A percentile compares a stretch with the other conserved stretches of the same genome.
Evolutionary conservation across 1,140 invertebrate genomes (phyloP).

Genomic region (Drosophila auraria): DNA sequence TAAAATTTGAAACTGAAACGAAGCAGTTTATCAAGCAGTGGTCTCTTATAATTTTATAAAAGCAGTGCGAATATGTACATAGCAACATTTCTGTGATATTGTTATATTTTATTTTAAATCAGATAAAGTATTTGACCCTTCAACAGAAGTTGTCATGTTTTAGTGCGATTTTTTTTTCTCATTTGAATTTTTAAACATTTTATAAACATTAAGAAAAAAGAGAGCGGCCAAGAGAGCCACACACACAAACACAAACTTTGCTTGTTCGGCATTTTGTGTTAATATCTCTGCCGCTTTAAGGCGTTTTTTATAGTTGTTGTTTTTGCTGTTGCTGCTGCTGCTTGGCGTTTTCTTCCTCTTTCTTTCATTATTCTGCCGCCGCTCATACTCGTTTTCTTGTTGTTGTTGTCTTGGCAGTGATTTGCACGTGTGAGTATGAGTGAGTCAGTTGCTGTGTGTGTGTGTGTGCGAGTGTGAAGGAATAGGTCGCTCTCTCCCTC

Average conservation of each 20-base stretch:
- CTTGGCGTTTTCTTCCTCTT: conserved; percentile 69
- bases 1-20: too few relatives aligned
- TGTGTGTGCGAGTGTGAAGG: conserved; percentile 12
- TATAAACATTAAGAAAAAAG: conserved; percentile 6
- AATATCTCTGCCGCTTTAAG: conserved; percentile 32
- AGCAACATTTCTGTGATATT: not conserved
- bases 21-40: too few relatives aligned
- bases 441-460: conserved; percentile 41
- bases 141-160: conserved; percentile 17
- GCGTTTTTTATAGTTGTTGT: conserved; percentile 37
- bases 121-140: conserved; percentile 6
- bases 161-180: not conserved
- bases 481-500: conserved; percentile 41
- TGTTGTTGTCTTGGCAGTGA: conserved; percentile 50
- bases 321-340: conserved; percentile 41
- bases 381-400: conserved; percentile 34
- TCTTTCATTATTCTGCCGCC: conserved; percentile 52
- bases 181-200: conserved; percentile 9
- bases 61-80: not conserved
- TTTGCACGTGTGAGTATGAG: conserved; percentile 59
- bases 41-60: too few relatives aligned
- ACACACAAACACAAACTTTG: conserved; percentile 32
- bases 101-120: not conserved
- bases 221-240: conserved; percentile 18
- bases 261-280: conserved; percentile 48